Evolutionary conservation across 2,113 vertebrate genomes (phyloP), one percentile per base, ranked within the genome.

Genomic region (Siniperca knerii): DNA sequence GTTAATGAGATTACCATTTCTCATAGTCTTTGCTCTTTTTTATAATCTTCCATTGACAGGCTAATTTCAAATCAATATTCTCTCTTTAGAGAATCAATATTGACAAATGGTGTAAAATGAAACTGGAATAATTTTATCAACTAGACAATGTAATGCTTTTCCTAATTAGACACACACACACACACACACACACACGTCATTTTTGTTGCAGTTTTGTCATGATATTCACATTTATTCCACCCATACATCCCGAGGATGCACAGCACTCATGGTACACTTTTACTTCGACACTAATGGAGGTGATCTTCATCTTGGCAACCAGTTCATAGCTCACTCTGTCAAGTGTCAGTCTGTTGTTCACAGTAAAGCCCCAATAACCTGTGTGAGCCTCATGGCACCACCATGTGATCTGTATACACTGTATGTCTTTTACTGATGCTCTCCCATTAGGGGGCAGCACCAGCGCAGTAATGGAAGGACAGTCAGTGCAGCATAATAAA

Each of bases 391-490:
- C n/a, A 6, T 40, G 16, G 9, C 25, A 62, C 5, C n/a, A 46
- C 33, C 21, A 2, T 62, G n/a, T 57, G 11, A 6, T 16, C 5
- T 75, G 1, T 8, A 4, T n/a, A 23, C 8, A 2, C 13, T 52
- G 68, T 55, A 4, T 25, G 42, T 68, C 37, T 69, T 20, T 46
- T 54, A 5, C 66, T 57, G 9, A 50, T 58, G 48, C n/a, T 81
- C 5, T 12, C 1, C 83, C 93, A 88, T 86, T 86, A 94, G 92
- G 81, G 75, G 89, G 92, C 92, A 92, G 91, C 88, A 84, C 50
- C 74, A 42, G 44, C 61, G 55, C 74, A 87, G 48, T 12, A 67
- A 87, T 83, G 25, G 48, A 62, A 50, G 37, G 13, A 78, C 15
- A 57, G 44, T 12, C 20, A 21, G 18, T 66, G n/a, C 37, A 75